These are phyloP conservation scores for Turnix velox DNA, from an alignment of 2,113 vertebrate species.

Conservation along the genomic window DNA sequence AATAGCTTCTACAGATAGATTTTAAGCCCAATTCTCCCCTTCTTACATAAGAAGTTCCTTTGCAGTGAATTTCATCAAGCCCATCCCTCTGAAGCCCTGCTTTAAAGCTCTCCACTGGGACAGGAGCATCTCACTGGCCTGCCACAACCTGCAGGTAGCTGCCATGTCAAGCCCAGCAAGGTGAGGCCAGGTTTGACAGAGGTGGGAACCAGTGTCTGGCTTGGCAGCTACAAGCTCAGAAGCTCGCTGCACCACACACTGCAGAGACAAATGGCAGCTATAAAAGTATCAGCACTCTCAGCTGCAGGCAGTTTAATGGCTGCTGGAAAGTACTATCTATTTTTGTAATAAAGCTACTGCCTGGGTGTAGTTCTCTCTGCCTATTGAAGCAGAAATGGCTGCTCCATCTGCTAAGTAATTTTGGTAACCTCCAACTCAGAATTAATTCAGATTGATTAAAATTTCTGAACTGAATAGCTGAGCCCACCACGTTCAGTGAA, in stretches of 20 bases:
- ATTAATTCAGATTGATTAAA: neutral
- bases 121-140: neutral
- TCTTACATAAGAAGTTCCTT: neutral
- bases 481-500: neutral
- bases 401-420: neutral
- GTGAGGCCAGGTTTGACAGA: neutral
- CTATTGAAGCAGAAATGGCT: neutral
- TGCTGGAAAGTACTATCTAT: neutral
- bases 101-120: neutral
- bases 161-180: fast-evolving
- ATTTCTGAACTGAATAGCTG: constrained; percentile 21
- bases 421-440: constrained; percentile 20
- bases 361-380: neutral
- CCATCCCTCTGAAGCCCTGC: fast-evolving
- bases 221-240: neutral
- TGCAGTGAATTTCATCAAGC: neutral
- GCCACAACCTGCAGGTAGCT: neutral
- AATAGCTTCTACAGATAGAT: constrained; percentile 31
- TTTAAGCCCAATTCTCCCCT: neutral
- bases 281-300: constrained; percentile 16
- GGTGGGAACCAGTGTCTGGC: neutral
- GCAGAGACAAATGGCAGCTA: neutral
- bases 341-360: constrained; percentile 2
- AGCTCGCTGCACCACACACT: neutral
- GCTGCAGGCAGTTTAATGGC: neutral